Conservation (phyloP, 2,797 vertebrate species). For the Hydrolagus colliei region DNA sequence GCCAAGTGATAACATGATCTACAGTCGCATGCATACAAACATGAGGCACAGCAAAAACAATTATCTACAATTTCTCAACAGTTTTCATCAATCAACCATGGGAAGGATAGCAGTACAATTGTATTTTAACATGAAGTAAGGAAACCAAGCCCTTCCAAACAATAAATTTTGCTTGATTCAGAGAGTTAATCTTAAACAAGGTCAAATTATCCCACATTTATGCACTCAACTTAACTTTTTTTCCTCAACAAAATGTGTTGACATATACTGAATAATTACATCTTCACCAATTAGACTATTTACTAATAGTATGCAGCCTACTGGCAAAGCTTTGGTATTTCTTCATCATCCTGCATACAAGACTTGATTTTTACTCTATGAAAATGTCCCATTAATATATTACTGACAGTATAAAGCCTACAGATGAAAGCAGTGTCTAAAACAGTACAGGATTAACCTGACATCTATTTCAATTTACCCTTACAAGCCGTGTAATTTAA, state of each 20-base stretch:
- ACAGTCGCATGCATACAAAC: not conserved
- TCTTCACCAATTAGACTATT: not conserved
- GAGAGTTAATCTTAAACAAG: not conserved
- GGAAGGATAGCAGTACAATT: not conserved
- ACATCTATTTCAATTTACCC: conserved; percentile 7
- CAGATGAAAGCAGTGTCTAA: not conserved
- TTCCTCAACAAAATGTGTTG: not conserved
- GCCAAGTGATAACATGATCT: not conserved
- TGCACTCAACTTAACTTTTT: not conserved
- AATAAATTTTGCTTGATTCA: not conserved
- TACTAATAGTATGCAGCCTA: not conserved
- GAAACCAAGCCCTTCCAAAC: not conserved
- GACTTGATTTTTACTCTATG: not conserved
- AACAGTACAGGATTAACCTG: not conserved
- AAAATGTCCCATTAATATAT: not conserved
- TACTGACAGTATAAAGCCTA: not conserved
- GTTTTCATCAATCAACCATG: not conserved
- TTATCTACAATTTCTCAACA: not conserved
- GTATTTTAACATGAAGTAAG: not conserved
- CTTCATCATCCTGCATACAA: not conserved
- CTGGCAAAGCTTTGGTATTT: not conserved
- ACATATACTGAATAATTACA: not conserved
- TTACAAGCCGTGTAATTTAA: not conserved
- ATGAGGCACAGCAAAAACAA: not conserved
- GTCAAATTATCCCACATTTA: not conserved